These are phyloP conservation scores for Garrulus glandarius DNA, from an alignment of 2,797 vertebrate species.

Conservation along the genomic window DNA sequence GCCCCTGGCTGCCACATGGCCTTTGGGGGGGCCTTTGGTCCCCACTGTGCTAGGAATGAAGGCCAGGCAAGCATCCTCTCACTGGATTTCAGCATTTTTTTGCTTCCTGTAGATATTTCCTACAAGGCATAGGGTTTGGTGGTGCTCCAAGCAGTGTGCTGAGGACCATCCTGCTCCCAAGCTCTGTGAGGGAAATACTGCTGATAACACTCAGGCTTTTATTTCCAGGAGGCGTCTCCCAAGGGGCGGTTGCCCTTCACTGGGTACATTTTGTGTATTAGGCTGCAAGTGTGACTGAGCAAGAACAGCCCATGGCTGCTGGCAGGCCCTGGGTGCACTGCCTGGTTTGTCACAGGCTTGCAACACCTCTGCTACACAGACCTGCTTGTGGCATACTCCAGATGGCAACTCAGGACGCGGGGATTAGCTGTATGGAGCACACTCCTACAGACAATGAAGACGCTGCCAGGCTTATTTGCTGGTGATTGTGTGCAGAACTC, in stretches of 20 bases:
- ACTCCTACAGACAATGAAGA: not conserved
- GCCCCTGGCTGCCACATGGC: rapidly evolving
- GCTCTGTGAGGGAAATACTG: not conserved
- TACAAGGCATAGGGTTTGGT: rapidly evolving
- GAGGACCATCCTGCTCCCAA: not conserved
- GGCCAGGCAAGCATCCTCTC: not conserved
- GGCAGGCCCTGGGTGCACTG: not conserved
- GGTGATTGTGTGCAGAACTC: not conserved
- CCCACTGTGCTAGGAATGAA: not conserved
- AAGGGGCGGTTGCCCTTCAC: not conserved
- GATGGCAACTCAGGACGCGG: slow-evolving; percentile 3
- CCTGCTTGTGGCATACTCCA: not conserved
- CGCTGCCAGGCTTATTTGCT: not conserved
- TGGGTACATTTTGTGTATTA: not conserved
- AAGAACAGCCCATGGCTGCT: not conserved
- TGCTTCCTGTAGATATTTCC: not conserved
- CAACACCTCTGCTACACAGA: not conserved
- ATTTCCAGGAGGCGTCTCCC: not conserved
- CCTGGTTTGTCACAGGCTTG: not conserved
- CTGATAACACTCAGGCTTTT: rapidly evolving
- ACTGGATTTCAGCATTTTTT: not conserved
- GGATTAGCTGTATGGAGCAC: not conserved
- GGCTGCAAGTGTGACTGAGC: slow-evolving; percentile 12
- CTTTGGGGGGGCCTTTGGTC: not conserved
- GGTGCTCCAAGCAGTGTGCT: not conserved